These are phyloP conservation scores for Sycophila sp. DNA, from an alignment of 1,140 invertebrate species.

Conservation along the genomic window DNA sequence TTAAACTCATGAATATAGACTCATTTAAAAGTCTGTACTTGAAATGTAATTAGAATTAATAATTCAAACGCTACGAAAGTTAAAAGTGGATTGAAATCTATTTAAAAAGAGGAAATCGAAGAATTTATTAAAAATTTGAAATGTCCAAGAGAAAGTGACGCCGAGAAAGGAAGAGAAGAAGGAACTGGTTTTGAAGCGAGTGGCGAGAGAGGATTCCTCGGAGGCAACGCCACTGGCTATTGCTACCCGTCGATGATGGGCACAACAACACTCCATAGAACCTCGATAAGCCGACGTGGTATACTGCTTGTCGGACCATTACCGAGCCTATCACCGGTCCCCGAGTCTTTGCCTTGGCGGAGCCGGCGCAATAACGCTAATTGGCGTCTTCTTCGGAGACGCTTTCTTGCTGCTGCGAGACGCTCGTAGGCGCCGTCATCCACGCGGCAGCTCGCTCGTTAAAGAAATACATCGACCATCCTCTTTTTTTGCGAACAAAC, in stretches of 20 bases:
- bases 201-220: constrained; percentile 30
- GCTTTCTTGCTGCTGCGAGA: background rate
- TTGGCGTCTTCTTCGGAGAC: constrained; percentile 25
- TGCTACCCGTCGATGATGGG: constrained; percentile 12
- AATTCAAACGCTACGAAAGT: no score
- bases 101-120: constrained; percentile 32
- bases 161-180: background rate
- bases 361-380: constrained; percentile 28
- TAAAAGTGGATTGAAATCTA: no score
- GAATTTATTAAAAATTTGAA: constrained; percentile 20
- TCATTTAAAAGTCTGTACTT: no score
- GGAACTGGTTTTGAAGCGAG: background rate
- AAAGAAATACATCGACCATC: background rate
- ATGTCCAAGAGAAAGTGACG: background rate
- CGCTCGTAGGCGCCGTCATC: background rate
- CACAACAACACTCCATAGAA: constrained; percentile 1
- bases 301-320: constrained; percentile 44
- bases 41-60: no score
- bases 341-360: background rate
- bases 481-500: background rate
- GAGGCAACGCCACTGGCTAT: background rate
- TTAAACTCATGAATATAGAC: no score
- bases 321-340: constrained; percentile 36
- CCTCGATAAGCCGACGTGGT: constrained; percentile 42
- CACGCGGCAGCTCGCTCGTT: constrained; percentile 25